Conservation (phyloP, 2,888 invertebrate species). For the Lasioglossum lativentre region DNA sequence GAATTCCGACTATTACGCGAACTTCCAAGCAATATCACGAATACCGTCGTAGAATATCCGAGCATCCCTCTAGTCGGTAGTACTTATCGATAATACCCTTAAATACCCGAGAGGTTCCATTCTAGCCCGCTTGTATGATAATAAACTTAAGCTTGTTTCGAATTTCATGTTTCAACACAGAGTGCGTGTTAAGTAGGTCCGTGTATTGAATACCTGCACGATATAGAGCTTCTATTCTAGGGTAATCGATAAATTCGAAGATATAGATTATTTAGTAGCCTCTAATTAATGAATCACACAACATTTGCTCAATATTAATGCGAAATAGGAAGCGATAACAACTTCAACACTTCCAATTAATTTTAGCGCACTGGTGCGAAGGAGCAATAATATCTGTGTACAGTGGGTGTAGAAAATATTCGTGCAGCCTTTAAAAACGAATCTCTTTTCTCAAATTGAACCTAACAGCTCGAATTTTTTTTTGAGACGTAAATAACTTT, state of each 20-base stretch:
- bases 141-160: slow-evolving; percentile 46
- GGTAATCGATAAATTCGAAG: background rate
- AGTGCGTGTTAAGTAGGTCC: slow-evolving; percentile 20
- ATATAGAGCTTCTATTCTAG: background rate
- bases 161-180: slow-evolving; percentile 25
- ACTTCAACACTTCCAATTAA: background rate
- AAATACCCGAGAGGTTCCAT: slow-evolving; percentile 55
- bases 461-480: too few species aligned
- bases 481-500: too few species aligned
- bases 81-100: slow-evolving; percentile 63
- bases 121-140: slow-evolving; percentile 44
- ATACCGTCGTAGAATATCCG: slow-evolving; percentile 64
- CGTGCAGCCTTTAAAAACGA: background rate
- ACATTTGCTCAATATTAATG: background rate
- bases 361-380: background rate
- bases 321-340: background rate
- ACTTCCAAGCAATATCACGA: slow-evolving; percentile 61
- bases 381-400: background rate
- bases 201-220: slow-evolving; percentile 17
- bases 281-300: background rate
- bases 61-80: slow-evolving; percentile 59
- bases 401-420: background rate
- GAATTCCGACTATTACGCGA: slow-evolving; percentile 60
- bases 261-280: background rate
- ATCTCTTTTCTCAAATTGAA: background rate